phyloP scores from a whole-genome alignment of 2,113 vertebrate genomes.

The Nyctibius bracteatus region DNA sequence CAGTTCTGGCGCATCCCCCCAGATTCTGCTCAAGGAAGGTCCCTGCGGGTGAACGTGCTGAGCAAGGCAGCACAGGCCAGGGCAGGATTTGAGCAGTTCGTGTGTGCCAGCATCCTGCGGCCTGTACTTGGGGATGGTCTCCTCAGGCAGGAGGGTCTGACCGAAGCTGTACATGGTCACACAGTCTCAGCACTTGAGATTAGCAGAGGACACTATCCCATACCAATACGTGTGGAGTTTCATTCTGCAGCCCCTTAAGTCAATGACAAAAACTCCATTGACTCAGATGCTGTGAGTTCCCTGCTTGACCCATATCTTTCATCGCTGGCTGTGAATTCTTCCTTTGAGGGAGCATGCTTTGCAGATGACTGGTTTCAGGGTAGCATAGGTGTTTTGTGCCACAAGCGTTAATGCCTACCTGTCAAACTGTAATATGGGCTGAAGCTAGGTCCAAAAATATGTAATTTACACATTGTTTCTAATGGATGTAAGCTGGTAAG shows the following conservation, averaged over 20 bases:
- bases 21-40: accelerated
- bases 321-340: background rate
- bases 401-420: background rate
- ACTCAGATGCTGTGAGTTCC: background rate
- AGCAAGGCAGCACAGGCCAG: accelerated
- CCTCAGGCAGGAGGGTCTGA: background rate
- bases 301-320: accelerated
- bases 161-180: accelerated
- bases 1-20: accelerated
- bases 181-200: accelerated
- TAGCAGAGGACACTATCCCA: accelerated
- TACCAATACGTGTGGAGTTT: accelerated
- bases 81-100: accelerated
- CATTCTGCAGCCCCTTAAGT: background rate
- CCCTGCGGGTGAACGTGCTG: background rate
- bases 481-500: background rate
- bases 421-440: background rate
- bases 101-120: accelerated
- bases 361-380: background rate
- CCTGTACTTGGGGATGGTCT: background rate
- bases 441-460: background rate
- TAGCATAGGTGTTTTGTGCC: background rate
- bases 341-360: background rate
- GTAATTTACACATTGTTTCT: background rate
- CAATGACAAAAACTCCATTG: background rate